Evolutionary conservation across 2,113 vertebrate genomes (phyloP).

Genomic region (Ceyx margarethae): DNA sequence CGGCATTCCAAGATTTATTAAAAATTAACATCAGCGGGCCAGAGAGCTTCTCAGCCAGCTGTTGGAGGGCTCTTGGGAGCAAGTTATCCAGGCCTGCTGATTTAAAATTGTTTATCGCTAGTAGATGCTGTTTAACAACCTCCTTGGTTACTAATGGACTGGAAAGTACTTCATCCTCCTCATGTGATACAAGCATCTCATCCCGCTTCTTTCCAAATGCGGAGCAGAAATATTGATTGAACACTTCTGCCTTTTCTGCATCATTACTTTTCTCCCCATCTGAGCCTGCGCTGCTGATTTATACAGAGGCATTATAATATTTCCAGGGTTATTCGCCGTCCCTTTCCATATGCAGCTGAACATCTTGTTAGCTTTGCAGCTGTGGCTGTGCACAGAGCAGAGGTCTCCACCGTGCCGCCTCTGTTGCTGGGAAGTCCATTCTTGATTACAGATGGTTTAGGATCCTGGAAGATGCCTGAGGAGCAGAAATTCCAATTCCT

Average conservation of each 20-base stretch:
- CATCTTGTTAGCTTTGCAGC: not conserved
- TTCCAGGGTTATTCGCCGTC: not conserved
- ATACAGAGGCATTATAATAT: not conserved
- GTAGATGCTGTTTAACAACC: conserved; percentile 65
- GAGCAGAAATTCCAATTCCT: not conserved
- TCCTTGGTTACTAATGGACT: conserved; percentile 68
- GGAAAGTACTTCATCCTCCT: conserved; percentile 59
- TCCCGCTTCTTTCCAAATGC: conserved; percentile 35
- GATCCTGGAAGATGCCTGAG: not conserved
- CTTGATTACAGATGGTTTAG: not conserved
- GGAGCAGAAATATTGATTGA: conserved; percentile 50
- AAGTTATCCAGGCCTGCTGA: conserved; percentile 34
- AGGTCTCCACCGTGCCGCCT: not conserved
- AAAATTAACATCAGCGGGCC: conserved; percentile 27
- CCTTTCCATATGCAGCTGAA: not conserved
- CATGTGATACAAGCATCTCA: conserved; percentile 16
- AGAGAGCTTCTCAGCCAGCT: conserved; percentile 51
- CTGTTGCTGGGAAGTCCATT: not conserved
- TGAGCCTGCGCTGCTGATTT: conserved; percentile 17
- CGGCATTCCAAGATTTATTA: conserved; percentile 42
- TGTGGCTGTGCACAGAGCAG: not conserved
- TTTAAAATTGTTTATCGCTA: conserved; percentile 56
- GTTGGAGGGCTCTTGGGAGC: conserved; percentile 49
- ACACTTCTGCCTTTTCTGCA: conserved; percentile 43
- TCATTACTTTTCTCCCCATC: conserved; percentile 35